Evolutionary conservation across 2,888 invertebrate species (phyloP), one percentile per base, ranked within the genome.

Genomic region (Thumatha senex): DNA sequence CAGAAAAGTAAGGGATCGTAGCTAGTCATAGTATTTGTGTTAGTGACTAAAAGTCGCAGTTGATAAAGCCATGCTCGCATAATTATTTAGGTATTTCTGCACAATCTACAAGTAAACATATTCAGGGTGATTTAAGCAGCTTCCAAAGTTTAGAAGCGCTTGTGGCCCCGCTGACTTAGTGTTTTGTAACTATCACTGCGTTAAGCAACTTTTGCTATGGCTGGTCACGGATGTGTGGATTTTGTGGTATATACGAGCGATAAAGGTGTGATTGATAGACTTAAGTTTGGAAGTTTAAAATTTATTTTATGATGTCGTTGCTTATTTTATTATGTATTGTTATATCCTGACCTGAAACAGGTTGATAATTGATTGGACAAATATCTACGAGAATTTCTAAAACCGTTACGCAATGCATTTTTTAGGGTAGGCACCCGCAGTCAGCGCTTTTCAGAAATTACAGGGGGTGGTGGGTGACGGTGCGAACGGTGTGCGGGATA

Each of bases 351-450:
- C 76, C 84, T 72, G 67, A 65, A 72, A 64, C 86, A 87, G 88
- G 88, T 87, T 80, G 82, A 86, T 86, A 87, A 89, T 89, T 89
- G 88, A 89, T 89, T 82, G 84, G 78, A 80, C 84, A 86, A 87
- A 87, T 86, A 84, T 82, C 70, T 64, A 70, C 68, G 67, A 68
- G 80, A 85, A 86, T 86, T 82, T 80, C 81, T 78, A 82, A 84
- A 87, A 86, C 85, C 83, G 89, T 91, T 91, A 90, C 89, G 89
- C 90, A 91, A 89, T 91, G 90, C 90, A 91, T 90, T 91, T 90
- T 90, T 90, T 88, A 90, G 89, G 89, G 86, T 80, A 84, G 84
- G 78, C 72, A 76, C 80, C 80, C 85, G 86, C 80, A 86, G 88
- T 87, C 87, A 87, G 86, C 88, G 86, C 85, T 88, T 88, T 88